phyloP scores from a whole-genome alignment of 2,113 vertebrate species.

The Numenius arquata region DNA sequence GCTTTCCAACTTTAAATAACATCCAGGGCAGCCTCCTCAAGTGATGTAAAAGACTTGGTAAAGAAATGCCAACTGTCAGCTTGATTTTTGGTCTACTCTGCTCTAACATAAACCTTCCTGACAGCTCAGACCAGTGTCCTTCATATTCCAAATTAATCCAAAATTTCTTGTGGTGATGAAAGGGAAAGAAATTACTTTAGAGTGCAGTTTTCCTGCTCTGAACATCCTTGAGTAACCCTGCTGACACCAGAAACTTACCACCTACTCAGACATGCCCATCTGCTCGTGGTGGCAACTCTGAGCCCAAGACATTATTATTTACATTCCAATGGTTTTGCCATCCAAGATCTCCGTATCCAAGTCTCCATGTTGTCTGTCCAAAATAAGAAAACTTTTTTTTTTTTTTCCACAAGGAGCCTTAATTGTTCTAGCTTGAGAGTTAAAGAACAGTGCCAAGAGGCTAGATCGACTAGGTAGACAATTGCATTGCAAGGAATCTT shows the following conservation, averaged over 20 bases:
- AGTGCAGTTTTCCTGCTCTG: background rate
- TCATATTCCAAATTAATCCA: conserved; percentile 44
- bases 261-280: background rate
- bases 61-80: conserved; percentile 60
- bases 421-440: background rate
- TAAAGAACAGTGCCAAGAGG: background rate
- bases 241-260: conserved; percentile 41
- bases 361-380: background rate
- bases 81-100: conserved; percentile 29
- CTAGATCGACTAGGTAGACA: background rate
- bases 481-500: background rate
- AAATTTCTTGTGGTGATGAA: conserved; percentile 40
- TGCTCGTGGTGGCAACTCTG: background rate
- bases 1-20: conserved; percentile 36
- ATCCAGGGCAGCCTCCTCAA: conserved; percentile 1
- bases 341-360: background rate
- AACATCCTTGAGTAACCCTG: conserved; percentile 37
- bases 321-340: background rate
- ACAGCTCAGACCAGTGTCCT: conserved; percentile 53
- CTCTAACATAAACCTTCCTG: conserved; percentile 38
- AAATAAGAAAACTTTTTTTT: background rate
- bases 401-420: background rate
- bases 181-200: conserved; percentile 7
- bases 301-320: background rate
- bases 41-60: conserved; percentile 33